Evolutionary conservation across 2,888 invertebrate species (phyloP).

Genomic region (Pterobdella sp.): DNA sequence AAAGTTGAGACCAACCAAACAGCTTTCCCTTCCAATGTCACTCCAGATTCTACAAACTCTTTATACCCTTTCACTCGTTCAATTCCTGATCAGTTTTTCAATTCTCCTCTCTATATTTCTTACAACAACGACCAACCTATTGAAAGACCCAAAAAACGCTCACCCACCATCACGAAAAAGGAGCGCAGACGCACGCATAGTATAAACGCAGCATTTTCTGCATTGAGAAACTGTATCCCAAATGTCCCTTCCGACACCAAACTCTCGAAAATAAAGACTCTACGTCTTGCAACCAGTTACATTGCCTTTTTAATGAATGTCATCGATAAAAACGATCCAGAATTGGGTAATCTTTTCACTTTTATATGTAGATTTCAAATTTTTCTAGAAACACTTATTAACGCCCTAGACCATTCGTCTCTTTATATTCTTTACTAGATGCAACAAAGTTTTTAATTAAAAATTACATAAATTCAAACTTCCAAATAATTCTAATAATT

Average conservation of each 20-base stretch:
- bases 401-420: neutral
- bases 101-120: neutral
- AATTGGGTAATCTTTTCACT: constrained; percentile 3
- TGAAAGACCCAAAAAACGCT: constrained; percentile 14
- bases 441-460: no score
- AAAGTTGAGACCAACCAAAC: neutral
- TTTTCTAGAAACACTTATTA: neutral
- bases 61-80: neutral
- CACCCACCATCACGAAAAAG: constrained; percentile 59
- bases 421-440: neutral
- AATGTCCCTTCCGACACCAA: constrained; percentile 93
- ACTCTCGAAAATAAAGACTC: constrained; percentile 84
- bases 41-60: neutral
- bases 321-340: constrained; percentile 68
- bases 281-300: constrained; percentile 68
- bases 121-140: neutral
- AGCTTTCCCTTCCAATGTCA: neutral
- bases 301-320: constrained; percentile 78
- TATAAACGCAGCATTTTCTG: constrained; percentile 88
- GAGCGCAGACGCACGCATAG: constrained; percentile 82
- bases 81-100: neutral
- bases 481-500: no score
- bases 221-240: constrained; percentile 84
- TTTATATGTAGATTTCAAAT: no score
- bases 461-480: no score